Evolutionary conservation across 2,888 invertebrate species (phyloP).

Genomic region (Chrysina gloriosa): DNA sequence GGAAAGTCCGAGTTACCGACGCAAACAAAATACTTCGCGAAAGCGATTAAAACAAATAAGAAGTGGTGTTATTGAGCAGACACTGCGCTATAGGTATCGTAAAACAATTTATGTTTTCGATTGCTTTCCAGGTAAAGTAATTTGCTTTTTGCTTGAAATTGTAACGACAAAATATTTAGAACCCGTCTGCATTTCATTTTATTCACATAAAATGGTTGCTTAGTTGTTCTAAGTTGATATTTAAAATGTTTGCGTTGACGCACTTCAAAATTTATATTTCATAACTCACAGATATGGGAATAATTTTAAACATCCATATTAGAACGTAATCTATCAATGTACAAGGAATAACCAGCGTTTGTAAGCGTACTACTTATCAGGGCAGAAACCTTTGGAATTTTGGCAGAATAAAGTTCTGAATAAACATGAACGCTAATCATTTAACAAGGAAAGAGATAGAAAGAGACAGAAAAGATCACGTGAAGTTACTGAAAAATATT

Average conservation of each 20-base stretch:
- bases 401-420: no score
- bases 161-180: background rate
- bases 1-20: slow-evolving; percentile 52
- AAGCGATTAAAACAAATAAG: slow-evolving; percentile 33
- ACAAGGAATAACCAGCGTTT: no score
- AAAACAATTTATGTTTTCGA: slow-evolving; percentile 20
- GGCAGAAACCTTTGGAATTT: no score
- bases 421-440: no score
- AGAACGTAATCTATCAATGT: no score
- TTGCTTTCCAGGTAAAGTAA: slow-evolving; percentile 13
- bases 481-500: no score
- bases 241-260: background rate
- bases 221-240: background rate
- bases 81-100: slow-evolving; percentile 8
- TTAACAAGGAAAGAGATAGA: no score
- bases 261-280: background rate
- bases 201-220: background rate
- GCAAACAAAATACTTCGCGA: slow-evolving; percentile 59
- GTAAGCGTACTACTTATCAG: no score
- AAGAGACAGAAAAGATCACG: no score
- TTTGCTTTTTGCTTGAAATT: background rate
- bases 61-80: slow-evolving; percentile 9
- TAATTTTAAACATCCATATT: background rate
- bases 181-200: background rate
- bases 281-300: no score